Conservation (phyloP, 2,797 vertebrate genomes). For the Pangasius mekongensis region DNA sequence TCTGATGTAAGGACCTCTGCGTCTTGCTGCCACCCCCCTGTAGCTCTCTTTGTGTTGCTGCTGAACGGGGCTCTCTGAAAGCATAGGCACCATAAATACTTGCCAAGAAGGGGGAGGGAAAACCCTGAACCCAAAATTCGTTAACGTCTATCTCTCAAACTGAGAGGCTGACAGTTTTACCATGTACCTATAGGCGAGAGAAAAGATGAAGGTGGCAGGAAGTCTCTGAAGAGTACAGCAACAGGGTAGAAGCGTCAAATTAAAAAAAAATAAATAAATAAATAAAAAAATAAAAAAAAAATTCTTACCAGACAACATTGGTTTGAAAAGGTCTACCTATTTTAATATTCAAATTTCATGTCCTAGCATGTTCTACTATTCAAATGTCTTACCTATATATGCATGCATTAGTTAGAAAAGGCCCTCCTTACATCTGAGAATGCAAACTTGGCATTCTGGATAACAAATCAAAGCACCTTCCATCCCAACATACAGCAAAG, state of each 20-base stretch:
- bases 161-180: slow-evolving; percentile 11
- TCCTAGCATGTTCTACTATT: background rate
- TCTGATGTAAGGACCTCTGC: slow-evolving; percentile 48
- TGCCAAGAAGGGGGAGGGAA: slow-evolving; percentile 38
- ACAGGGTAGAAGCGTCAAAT: background rate
- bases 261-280: background rate
- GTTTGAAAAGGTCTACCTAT: background rate
- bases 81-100: slow-evolving; percentile 57
- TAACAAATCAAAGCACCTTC: slow-evolving; percentile 11
- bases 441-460: slow-evolving; percentile 6
- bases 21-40: background rate
- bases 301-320: background rate
- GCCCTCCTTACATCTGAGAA: background rate
- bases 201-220: slow-evolving; percentile 13
- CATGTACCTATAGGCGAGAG: slow-evolving; percentile 5
- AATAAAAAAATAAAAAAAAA: too few relatives aligned
- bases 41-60: slow-evolving; percentile 49
- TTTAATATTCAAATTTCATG: background rate
- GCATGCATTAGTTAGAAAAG: background rate
- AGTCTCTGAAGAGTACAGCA: background rate
- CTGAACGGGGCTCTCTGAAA: slow-evolving; percentile 47
- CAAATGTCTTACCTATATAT: background rate
- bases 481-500: background rate
- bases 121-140: slow-evolving; percentile 62
- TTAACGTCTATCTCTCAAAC: slow-evolving; percentile 37